A percentile compares a stretch with the other conserved stretches of the same genome.
phyloP scores from a whole-genome alignment of 1,140 invertebrate species.

The Ips typographus region DNA sequence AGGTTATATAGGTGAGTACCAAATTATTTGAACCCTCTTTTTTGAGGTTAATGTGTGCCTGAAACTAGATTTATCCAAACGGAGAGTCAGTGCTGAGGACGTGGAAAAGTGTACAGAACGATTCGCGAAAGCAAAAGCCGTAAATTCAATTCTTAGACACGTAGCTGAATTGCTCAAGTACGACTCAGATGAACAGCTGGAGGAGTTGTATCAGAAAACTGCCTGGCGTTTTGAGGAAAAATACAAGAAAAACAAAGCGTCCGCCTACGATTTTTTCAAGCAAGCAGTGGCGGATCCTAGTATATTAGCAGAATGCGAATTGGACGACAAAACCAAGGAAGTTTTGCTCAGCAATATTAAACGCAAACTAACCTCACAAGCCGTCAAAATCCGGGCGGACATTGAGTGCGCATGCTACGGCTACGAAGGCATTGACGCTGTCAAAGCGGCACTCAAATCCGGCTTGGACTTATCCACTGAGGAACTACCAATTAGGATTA shows the following conservation, averaged over 20 bases:
- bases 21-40: background rate
- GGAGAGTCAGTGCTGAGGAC: slow-evolving; percentile 97
- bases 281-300: slow-evolving; percentile 95
- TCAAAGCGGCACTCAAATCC: slow-evolving; percentile 89
- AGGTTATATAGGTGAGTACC: slow-evolving; percentile 79
- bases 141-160: slow-evolving; percentile 96
- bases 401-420: slow-evolving; percentile 98
- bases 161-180: slow-evolving; percentile 94
- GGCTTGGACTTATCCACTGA: slow-evolving; percentile 92
- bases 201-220: slow-evolving; percentile 95
- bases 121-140: slow-evolving; percentile 98
- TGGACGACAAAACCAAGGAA: slow-evolving; percentile 91
- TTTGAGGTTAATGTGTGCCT: slow-evolving; percentile 1
- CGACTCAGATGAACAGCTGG: slow-evolving; percentile 87
- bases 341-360: slow-evolving; percentile 94
- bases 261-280: slow-evolving; percentile 98
- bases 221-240: slow-evolving; percentile 99
- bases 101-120: slow-evolving; percentile 97
- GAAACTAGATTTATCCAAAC: slow-evolving; percentile 89
- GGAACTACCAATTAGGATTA: slow-evolving; percentile 97
- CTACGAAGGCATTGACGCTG: slow-evolving; percentile 98
- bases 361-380: slow-evolving; percentile 94
- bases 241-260: slow-evolving; percentile 89
- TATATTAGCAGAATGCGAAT: slow-evolving; percentile 93
- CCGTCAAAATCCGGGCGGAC: slow-evolving; percentile 96